Evolutionary conservation across 1,140 invertebrate species (phyloP), one percentile per base, ranked within the genome.

Genomic region (Chymomyza costata): DNA sequence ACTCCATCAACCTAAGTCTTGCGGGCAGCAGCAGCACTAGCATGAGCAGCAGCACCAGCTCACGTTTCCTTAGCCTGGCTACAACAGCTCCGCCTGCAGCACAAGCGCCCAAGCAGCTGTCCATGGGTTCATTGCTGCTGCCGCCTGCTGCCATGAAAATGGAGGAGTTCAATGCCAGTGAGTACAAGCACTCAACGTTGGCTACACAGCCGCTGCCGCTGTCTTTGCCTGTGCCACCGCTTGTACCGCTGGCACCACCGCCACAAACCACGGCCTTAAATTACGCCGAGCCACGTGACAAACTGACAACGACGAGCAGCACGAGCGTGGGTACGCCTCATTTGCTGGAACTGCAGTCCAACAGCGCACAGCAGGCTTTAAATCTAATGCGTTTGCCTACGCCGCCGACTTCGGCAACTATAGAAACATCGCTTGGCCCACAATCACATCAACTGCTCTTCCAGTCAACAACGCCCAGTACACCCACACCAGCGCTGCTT

Each of bases 301-400:
- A 60, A 14, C 32, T 11, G 3, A 28, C 34, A 30, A 56, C 38
- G 17, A 45, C 50, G n/a, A 17, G 3, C 1, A 21, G 30, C 10
- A 30, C 7, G 17, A 32, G 34, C 34, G n/a, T n/a, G n/a, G n/a
- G n/a, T n/a, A n/a, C n/a, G n/a, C 47, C 56, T 18, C 51, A 52
- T 48, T 41, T 59, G 31, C 34, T 59, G 31, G 49, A 59, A 19
- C 43, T 59, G 17, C 25, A 35, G 2, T 16, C 41, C 8, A 38
- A 17, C 14, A 16, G n/a, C 3, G 76, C 70, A 40, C 67, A 65
- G 8, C 65, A 83, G 43, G 82, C 82, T 3, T 38, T 83, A 0
- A 83, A 83, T 35, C 54, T 83, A 10, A 78, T 83, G 74, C 82
- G 82, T n/a, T 38, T 83, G 51, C 82, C 82, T 11, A 83, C 82